Evolutionary conservation across 2,113 vertebrate species (phyloP), one percentile per base, ranked within the genome.

Genomic region (Argyrosomus japonicus): DNA sequence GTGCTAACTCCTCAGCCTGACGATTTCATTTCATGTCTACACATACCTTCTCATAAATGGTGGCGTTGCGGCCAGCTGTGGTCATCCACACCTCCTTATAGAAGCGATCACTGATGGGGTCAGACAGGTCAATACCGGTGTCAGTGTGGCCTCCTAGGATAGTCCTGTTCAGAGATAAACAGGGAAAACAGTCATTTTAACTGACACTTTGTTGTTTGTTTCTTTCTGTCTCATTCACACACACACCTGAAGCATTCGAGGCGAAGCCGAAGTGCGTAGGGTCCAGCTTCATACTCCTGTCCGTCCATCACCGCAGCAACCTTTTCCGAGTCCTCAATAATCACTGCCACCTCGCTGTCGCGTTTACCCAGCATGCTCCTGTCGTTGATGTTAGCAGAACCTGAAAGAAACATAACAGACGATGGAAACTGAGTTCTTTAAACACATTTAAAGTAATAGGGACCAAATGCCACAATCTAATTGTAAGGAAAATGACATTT

Each of bases 311-410:
- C 56, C 0, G 97, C 96, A 1, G 95, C 61, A 2, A 97, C 65
- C 0, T 72, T 97, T 76, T 97, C 94, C 0, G 93, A 96, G 94
- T 99, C 98, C 87, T 99, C 95, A 61, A 99, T 86, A 0, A 99
- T 95, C 89, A 99, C 68, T 0, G 98, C 98, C 86, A 99, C 96
- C 87, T 99, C 98, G 0, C 98, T 99, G 96, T 99, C 98, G 14
- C 98, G 94, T 87, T 98, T 99, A 0, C 98, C 98, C 94, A 99
- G 94, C 98, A 99, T 97, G 94, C 98, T 99, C 74, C 98, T 95
- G 95, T 99, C 98, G 0, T 99, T 99, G 91, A 99, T 99, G 95
- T 99, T 99, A 43, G 98, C 97, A 47, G 98, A 99, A 64, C 98
- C 98, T 99, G 68, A 54, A 0, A 64, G 6, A 68, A 40, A 62